Conservation (phyloP, 2,797 vertebrate species). For the Chaetodon trifasciatus region DNA sequence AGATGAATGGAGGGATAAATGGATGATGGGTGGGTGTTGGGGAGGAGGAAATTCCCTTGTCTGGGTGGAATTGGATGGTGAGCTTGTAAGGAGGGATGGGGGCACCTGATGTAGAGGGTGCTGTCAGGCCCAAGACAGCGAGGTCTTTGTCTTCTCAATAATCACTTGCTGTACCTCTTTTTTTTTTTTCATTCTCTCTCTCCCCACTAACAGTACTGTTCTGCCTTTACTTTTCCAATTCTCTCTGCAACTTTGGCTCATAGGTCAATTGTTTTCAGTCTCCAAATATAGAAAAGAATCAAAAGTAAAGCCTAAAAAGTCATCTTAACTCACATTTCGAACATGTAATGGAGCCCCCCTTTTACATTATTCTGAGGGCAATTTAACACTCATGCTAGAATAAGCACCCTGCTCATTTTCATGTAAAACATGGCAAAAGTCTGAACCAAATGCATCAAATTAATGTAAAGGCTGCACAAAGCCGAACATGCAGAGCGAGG, state of each 20-base stretch:
- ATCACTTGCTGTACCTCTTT: conserved; percentile 80
- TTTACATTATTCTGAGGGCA: background rate
- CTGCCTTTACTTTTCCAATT: conserved; percentile 69
- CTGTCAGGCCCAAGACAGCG: conserved; percentile 82
- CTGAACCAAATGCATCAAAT: background rate
- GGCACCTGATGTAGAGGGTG: conserved; percentile 83
- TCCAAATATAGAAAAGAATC: conserved; percentile 24
- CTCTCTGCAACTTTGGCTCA: conserved; percentile 53
- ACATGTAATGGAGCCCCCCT: background rate
- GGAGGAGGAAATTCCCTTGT: conserved; percentile 82
- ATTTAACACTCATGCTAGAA: background rate
- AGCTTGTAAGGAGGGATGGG: conserved; percentile 74
- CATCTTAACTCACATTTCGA: background rate
- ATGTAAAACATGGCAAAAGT: background rate
- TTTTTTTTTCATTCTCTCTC: conserved; percentile 67
- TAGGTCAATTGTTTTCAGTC: conserved; percentile 46
- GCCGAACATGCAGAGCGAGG: background rate
- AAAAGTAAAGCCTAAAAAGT: conserved; percentile 27
- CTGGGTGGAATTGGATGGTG: conserved; percentile 82
- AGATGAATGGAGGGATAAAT: conserved; percentile 83
- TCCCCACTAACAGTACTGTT: conserved; percentile 45
- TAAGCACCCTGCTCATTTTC: background rate
- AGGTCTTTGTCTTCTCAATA: conserved; percentile 86
- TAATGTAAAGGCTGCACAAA: background rate
- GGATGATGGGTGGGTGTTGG: conserved; percentile 75